phyloP scores from a whole-genome alignment of 1,140 invertebrate genomes.

The Ladona fulva region DNA sequence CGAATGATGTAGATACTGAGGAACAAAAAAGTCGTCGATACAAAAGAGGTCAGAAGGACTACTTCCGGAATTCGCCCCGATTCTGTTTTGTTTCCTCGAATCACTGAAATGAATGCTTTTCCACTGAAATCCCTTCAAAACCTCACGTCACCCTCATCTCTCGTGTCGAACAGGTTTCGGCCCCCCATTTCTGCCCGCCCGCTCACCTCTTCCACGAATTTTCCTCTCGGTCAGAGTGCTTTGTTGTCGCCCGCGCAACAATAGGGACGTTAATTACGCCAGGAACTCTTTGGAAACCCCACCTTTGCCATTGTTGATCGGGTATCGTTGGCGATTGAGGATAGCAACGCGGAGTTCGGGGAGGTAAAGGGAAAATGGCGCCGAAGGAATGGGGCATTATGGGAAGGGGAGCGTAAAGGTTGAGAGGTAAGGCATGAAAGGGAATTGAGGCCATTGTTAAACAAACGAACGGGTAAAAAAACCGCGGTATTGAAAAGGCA shows the following conservation, averaged over 20 bases:
- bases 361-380: neutral
- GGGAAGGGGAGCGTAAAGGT: neutral
- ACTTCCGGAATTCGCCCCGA: neutral
- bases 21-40: neutral
- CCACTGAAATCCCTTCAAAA: neutral
- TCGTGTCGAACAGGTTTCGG: too few species aligned
- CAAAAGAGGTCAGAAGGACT: neutral
- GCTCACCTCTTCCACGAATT: neutral
- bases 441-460: neutral
- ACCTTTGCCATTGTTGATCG: slow-evolving; percentile 8
- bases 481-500: too few species aligned
- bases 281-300: neutral
- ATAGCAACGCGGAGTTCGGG: neutral
- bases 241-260: neutral
- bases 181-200: neutral
- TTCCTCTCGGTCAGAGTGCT: neutral
- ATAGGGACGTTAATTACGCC: neutral
- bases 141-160: neutral
- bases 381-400: neutral
- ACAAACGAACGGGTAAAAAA: too few species aligned
- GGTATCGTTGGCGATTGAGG: neutral
- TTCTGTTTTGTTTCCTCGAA: neutral
- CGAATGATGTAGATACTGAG: too few species aligned
- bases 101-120: neutral
- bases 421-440: neutral